These are phyloP conservation scores for Papilio demoleus DNA, from an alignment of 2,888 invertebrate genomes.

Conservation along the genomic window DNA sequence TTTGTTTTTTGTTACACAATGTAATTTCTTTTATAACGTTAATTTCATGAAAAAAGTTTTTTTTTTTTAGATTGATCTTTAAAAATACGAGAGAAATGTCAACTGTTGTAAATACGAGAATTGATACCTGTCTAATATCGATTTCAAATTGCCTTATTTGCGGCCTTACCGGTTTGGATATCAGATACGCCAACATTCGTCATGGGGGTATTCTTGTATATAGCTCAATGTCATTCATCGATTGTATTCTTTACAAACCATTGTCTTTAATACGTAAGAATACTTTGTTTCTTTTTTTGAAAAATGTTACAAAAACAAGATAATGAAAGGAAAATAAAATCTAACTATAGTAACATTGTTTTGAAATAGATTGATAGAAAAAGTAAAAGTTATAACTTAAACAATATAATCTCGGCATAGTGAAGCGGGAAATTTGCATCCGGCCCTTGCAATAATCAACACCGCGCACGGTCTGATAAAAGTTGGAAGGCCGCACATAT, in stretches of 20 bases:
- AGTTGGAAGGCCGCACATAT: constrained; percentile 51
- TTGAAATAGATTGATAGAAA: background rate
- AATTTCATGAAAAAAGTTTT: background rate
- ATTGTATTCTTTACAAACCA: background rate
- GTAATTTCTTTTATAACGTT: background rate
- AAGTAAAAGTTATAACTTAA: constrained; percentile 5
- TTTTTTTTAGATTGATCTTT: background rate
- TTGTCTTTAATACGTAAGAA: background rate
- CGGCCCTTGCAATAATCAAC: constrained; percentile 33
- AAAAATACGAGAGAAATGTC: background rate
- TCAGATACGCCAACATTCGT: constrained; percentile 25
- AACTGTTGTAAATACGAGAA: constrained; percentile 6
- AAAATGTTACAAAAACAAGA: no score
- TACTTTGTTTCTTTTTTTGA: no score
- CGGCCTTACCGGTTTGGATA: constrained; percentile 22
- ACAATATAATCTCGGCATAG: constrained; percentile 6
- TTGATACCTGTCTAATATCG: constrained; percentile 32
- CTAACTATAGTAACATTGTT: background rate
- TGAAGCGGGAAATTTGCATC: constrained; percentile 34
- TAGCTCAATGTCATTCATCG: background rate
- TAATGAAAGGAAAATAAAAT: no score
- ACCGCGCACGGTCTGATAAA: constrained; percentile 43
- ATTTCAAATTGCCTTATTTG: constrained; percentile 40
- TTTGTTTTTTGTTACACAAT: background rate
- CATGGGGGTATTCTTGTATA: constrained; percentile 14